Evolutionary conservation across 2,113 vertebrate species (phyloP), one percentile per base, ranked within the genome.

Genomic region (Hydrochoerus hydrochaeris): DNA sequence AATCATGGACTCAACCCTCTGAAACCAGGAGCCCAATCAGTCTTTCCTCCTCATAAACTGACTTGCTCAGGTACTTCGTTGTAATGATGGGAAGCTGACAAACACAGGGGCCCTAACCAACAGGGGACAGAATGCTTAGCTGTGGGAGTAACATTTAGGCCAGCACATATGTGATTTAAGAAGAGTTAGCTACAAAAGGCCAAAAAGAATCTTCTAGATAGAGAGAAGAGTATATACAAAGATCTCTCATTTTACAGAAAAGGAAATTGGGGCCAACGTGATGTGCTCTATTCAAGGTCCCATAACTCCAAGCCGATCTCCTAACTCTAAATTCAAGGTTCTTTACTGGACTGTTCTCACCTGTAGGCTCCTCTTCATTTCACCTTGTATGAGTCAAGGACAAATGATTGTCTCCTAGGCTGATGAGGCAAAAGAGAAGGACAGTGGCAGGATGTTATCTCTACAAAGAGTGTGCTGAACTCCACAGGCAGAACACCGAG

Each of bases 381-480:
- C 30, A 90, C 38, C 54, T 91, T 71, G 44, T 46, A 71, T 11
- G 41, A 52, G 62, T 38, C 41, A 58, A 83, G 62, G 75, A 87
- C 75, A 87, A 73, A 92, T 69, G 83, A 63, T 65, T 67, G 60
- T 85, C 81, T 88, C n/a, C 52, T 54, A 65, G 58, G 26, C 49
- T 32, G 19, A 28, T 41, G 16, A 71, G 54, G 94, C 67, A 32
- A 78, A 89, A 83, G 41, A 77, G 89, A 86, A 63, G 62, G 46
- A 67, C 32, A 62, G 6, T 0, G 19, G 44, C 44, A 80, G 71
- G 73, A 95, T 44, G 60, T 67, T 62, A 8, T 88, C 82, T 96
- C 97, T 94, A 97, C 77, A 90, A 75, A 96, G 46, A 85, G 65
- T 28, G 69, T 28, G 62, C 92, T 97, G 80, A 92, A 96, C 69